phyloP scores from a whole-genome alignment of 2,888 invertebrate genomes.

The Parapristionchus giblindavisi region DNA sequence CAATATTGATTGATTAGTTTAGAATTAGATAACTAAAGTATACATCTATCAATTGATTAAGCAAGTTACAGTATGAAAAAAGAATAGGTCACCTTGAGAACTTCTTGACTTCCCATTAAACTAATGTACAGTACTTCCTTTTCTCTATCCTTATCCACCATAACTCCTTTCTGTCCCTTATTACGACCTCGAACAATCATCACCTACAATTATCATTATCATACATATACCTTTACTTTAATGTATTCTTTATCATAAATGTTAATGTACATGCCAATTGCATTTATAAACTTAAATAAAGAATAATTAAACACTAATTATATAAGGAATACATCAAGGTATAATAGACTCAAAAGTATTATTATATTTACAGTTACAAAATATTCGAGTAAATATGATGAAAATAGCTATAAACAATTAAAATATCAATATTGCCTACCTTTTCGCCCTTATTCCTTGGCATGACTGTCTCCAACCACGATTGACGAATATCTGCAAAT shows the following conservation, averaged over 20 bases:
- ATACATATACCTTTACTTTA: no score
- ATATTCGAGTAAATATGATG: no score
- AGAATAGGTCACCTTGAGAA: constrained; percentile 23
- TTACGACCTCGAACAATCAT: constrained; percentile 52
- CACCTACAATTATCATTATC: no score
- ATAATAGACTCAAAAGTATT: no score
- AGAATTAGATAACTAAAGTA: neutral
- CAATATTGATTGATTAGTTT: neutral
- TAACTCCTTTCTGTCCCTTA: constrained; percentile 47
- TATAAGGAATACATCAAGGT: no score
- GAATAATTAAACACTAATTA: no score
- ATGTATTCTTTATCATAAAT: no score
- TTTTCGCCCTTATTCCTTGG: constrained; percentile 50
- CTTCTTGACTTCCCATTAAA: constrained; percentile 9
- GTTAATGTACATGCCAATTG: no score
- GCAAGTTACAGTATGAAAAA: constrained; percentile 39
- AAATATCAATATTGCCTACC: constrained; percentile 24
- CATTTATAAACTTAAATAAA: no score
- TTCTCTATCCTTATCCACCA: constrained; percentile 46
- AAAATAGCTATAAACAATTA: no score
- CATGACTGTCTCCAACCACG: constrained; percentile 56
- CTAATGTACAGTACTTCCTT: neutral
- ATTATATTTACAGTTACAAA: no score
- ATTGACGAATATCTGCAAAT: constrained; percentile 51
- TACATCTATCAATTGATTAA: neutral